A percentile compares a stretch with the other conserved stretches of the same genome.
phyloP scores from a whole-genome alignment of 2,888 invertebrate genomes.

The Synanthedon vespiformis region DNA sequence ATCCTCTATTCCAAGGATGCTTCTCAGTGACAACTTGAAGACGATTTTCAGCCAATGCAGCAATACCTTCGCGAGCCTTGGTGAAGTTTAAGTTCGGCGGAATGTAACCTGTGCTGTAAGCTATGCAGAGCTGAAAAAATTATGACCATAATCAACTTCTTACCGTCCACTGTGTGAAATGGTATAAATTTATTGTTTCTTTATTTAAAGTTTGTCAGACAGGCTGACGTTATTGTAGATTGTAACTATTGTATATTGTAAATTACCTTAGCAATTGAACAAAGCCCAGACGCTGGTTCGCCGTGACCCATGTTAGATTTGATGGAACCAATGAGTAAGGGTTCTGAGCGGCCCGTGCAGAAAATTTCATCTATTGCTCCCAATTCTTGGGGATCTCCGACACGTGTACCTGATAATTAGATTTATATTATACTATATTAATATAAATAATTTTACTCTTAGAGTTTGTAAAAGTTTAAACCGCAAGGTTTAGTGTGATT shows the following conservation, averaged over 20 bases:
- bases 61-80: constrained; percentile 71
- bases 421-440: too few species aligned
- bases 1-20: constrained; percentile 78
- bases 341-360: constrained; percentile 78
- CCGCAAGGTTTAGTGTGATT: too few species aligned
- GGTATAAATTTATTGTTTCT: too few species aligned
- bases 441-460: too few species aligned
- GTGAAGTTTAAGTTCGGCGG: constrained; percentile 89
- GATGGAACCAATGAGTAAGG: constrained; percentile 88
- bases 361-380: constrained; percentile 84
- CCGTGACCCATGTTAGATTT: constrained; percentile 96
- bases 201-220: too few species aligned
- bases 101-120: constrained; percentile 83
- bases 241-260: too few species aligned
- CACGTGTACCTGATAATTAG: constrained; percentile 69
- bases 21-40: constrained; percentile 80
- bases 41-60: constrained; percentile 72
- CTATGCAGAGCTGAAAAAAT: constrained; percentile 72
- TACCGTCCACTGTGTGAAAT: too few species aligned
- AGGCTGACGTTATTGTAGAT: too few species aligned
- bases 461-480: too few species aligned
- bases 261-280: constrained; percentile 84
- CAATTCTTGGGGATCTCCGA: constrained; percentile 94
- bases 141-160: too few species aligned
- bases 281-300: constrained; percentile 87